Base-by-base conservation (phyloP, 2,888 invertebrate genomes). In the Meteorus cinctellus region DNA sequence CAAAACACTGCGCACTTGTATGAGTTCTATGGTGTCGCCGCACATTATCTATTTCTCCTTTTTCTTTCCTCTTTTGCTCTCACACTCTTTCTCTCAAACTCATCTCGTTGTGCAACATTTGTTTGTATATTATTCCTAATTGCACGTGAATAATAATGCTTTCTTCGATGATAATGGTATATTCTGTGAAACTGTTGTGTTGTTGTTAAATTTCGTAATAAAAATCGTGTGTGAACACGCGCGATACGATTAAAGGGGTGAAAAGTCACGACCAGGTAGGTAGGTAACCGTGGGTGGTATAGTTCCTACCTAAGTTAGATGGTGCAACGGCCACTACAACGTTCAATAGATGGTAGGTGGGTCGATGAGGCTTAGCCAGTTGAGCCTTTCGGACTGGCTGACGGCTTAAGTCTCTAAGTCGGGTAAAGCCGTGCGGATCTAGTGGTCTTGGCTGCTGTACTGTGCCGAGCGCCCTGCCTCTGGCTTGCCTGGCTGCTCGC, bases 321-420 rank as follows among this genome's bases (percentile, higher is more conserved):
- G 81, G 82, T 81, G 81, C 81, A 83, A 81, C 81, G 81, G 82
- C 81, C 82, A 80, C 81, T 55, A 55, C 55, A 55, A 78, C 81
- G 82, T 79, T 78, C 81, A 19, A 55, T 79, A 81, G 79, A 80
- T 76, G 78, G 83, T 83, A 83, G 83, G 85, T 83, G 84, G 86
- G 85, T 83, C 83, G 84, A 81, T 82, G 82, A 81, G 85, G 87
- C 87, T 88, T 88, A 86, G 85, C 86, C 71, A 83, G 84, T 86
- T 87, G 87, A 88, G 86, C 87, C 87, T 87, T 86, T 87, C 86
- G 88, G 88, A 87, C 88, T 86, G 87, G 85, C 86, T 85, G 86
- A 82, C 85, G 87, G 88, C 88, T 89, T 88, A 88, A 89, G 86
- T 87, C 86, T 85, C 83, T 88, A 88, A 89, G 88, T 88, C 88